These are phyloP conservation scores for Microcebus jonahi DNA, from an alignment of 2,113 vertebrate species.

Conservation along the genomic window DNA sequence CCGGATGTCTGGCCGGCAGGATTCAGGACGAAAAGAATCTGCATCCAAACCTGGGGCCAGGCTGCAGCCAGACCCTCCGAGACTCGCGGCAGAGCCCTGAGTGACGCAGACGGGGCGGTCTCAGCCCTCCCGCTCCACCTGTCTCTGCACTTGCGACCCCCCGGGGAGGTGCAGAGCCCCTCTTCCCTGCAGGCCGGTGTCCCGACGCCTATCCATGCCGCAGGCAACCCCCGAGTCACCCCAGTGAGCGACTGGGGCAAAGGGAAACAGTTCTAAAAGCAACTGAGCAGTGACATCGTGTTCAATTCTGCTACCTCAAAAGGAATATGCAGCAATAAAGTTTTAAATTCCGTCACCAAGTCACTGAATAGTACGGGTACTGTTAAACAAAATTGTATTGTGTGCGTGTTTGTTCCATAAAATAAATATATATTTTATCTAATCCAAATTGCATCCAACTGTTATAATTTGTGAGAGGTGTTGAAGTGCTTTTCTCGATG, in stretches of 20 bases:
- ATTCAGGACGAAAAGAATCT: neutral
- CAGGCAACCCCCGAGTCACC: neutral
- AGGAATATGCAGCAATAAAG: neutral
- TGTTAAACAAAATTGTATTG: conserved; percentile 57
- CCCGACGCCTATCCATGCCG: neutral
- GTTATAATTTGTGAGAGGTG: conserved; percentile 62
- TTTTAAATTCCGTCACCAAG: conserved; percentile 40
- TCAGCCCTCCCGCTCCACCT: neutral
- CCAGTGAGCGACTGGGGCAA: neutral
- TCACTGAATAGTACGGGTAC: conserved; percentile 16
- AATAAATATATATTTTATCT: conserved; percentile 74
- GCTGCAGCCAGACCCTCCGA: too few relatives aligned
- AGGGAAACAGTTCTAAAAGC: neutral
- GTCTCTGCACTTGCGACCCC: neutral
- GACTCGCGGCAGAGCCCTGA: too few relatives aligned
- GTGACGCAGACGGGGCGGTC: fast-evolving
- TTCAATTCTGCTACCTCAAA: neutral
- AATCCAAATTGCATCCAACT: conserved; percentile 56
- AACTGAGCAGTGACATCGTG: neutral
- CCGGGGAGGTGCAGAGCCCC: fast-evolving
- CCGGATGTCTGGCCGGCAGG: fast-evolving
- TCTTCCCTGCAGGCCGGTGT: neutral
- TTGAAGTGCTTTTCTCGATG: conserved; percentile 44
- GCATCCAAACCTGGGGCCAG: too few relatives aligned
- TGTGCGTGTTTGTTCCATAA: conserved; percentile 68